Conservation (phyloP, 2,113 vertebrate genomes). For the Periophthalmodon schlosseri region DNA sequence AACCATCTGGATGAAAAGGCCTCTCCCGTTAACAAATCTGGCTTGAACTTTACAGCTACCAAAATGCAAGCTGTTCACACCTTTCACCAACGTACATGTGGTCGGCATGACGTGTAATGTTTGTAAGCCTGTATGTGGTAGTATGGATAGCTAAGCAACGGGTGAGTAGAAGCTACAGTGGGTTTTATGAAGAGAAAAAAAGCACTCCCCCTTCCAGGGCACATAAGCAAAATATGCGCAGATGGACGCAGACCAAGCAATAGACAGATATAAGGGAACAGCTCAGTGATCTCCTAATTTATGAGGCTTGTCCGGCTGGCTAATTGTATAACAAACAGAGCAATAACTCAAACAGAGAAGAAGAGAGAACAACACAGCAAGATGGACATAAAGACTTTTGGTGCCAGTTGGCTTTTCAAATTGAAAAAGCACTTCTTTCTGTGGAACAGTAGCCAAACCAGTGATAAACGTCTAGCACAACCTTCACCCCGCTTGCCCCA, state of each 20-base stretch:
- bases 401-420: constrained; percentile 60
- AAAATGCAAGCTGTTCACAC: constrained; percentile 64
- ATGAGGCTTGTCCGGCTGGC: constrained; percentile 64
- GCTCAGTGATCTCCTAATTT: constrained; percentile 72
- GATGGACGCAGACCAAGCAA: constrained; percentile 53
- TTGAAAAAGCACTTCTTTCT: constrained; percentile 31
- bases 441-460: constrained; percentile 41
- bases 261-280: constrained; percentile 38
- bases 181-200: constrained; percentile 13
- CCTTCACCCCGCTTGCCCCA: constrained; percentile 26
- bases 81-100: constrained; percentile 49
- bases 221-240: constrained; percentile 37
- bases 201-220: constrained; percentile 44
- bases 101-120: constrained; percentile 47
- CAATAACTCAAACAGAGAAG: constrained; percentile 62
- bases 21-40: constrained; percentile 50
- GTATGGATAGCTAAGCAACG: background rate
- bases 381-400: constrained; percentile 49
- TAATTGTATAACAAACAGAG: constrained; percentile 81
- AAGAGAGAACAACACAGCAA: constrained; percentile 36
- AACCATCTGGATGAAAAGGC: constrained; percentile 59
- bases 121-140: constrained; percentile 26
- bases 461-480: constrained; percentile 56
- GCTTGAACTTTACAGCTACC: constrained; percentile 55
- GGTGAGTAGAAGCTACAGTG: constrained; percentile 16